phyloP scores from a whole-genome alignment of 2,113 vertebrate species.

The Notothenia rossii region DNA sequence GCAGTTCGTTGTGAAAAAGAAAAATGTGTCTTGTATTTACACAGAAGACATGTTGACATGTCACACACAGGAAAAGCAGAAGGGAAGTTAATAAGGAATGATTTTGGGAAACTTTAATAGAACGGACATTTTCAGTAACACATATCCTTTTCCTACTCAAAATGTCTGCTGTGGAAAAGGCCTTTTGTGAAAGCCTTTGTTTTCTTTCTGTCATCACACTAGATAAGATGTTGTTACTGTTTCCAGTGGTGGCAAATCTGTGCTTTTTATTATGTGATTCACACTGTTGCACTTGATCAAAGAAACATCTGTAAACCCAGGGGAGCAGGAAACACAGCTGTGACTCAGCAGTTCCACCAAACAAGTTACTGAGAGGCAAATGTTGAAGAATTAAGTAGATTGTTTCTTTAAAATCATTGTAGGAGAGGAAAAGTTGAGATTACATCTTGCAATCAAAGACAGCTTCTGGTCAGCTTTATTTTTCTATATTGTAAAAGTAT shows the following conservation, averaged over 20 bases:
- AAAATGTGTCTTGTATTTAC: neutral
- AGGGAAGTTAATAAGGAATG: no score
- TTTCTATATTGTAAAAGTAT: conserved; percentile 6
- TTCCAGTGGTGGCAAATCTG: conserved; percentile 3
- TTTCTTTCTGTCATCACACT: neutral
- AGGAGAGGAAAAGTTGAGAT: neutral
- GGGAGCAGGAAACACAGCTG: conserved; percentile 21
- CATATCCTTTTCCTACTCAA: neutral
- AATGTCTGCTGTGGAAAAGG: conserved; percentile 9
- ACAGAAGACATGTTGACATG: neutral
- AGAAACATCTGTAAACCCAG: conserved; percentile 21
- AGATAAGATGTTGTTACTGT: conserved; percentile 26
- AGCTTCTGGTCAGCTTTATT: neutral
- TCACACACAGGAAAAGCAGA: neutral
- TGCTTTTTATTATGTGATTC: conserved; percentile 9
- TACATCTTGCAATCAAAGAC: neutral
- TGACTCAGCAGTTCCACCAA: conserved; percentile 36
- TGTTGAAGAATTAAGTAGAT: conserved; percentile 3
- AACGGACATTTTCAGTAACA: neutral
- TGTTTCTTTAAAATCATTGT: conserved; percentile 6
- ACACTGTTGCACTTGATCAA: conserved; percentile 33
- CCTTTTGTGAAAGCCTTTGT: conserved; percentile 3
- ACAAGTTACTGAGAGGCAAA: conserved; percentile 44
- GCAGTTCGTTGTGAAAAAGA: conserved; percentile 22
- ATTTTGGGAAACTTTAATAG: neutral